Percentiles rank a stretch among this genome's conserved stretches.
Conservation (phyloP, 2,113 vertebrate genomes). For the Uropsilus gracilis region DNA sequence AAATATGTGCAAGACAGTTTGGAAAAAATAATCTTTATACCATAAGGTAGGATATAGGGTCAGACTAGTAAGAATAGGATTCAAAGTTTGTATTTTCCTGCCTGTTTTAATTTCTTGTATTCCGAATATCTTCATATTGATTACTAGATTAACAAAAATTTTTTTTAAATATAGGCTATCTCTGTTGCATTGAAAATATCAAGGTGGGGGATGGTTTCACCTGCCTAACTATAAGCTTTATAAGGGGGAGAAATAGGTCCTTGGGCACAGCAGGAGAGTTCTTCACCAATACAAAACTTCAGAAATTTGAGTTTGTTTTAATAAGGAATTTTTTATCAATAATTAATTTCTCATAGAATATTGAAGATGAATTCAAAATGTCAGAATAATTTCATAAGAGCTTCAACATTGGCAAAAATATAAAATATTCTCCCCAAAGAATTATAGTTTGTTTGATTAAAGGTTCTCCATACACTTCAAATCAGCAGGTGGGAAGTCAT, state of each 20-base stretch:
- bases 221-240: not conserved
- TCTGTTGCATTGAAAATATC: slow-evolving; percentile 23
- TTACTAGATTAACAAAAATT: not conserved
- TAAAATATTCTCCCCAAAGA: slow-evolving; percentile 17
- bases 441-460: slow-evolving; percentile 30
- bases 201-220: not conserved
- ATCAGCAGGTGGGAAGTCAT: slow-evolving; percentile 2
- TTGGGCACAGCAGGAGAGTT: not conserved
- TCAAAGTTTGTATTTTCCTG: not conserved
- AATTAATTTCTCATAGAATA: slow-evolving; percentile 54
- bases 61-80: not conserved
- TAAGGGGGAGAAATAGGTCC: not conserved
- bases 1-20: not conserved
- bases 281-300: not conserved
- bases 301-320: slow-evolving; percentile 46
- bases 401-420: not conserved
- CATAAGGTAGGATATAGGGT: not conserved
- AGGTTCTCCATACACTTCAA: slow-evolving; percentile 52
- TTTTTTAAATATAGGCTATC: not conserved
- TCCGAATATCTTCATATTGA: not conserved
- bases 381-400: slow-evolving; percentile 12
- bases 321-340: slow-evolving; percentile 41
- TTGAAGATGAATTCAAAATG: slow-evolving; percentile 58
- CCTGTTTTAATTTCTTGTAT: not conserved
- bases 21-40: not conserved